Conservation (phyloP, 2,797 vertebrate species). For the Podarcis lilfordi region DNA sequence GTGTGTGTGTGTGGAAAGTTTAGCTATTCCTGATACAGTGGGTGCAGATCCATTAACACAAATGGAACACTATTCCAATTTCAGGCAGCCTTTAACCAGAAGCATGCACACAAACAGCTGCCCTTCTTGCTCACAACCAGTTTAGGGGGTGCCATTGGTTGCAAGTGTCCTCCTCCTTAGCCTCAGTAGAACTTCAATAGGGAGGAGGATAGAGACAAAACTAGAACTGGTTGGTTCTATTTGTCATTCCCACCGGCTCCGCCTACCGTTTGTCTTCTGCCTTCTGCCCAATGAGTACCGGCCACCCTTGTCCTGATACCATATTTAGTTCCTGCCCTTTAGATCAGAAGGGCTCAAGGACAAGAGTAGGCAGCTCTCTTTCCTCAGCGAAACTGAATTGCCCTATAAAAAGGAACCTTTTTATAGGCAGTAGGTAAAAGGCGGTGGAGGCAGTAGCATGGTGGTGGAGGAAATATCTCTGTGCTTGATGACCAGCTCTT, state of each 20-base stretch:
- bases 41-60: too few relatives aligned
- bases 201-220: too few relatives aligned
- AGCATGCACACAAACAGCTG: too few relatives aligned
- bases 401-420: background rate
- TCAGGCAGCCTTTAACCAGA: too few relatives aligned
- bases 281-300: background rate
- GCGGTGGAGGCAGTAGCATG: background rate
- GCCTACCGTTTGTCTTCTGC: background rate
- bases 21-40: background rate
- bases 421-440: background rate
- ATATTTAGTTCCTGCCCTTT: background rate
- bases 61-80: too few relatives aligned
- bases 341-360: background rate
- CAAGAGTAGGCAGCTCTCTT: background rate
- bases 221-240: too few relatives aligned
- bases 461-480: background rate
- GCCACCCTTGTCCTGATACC: too few relatives aligned
- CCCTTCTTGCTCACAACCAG: too few relatives aligned
- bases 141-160: too few relatives aligned
- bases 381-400: background rate
- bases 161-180: too few relatives aligned
- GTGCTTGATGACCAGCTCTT: background rate
- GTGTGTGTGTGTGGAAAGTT: fast-evolving
- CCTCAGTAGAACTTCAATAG: too few relatives aligned
- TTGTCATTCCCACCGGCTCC: too few relatives aligned